A percentile compares a stretch with the other conserved stretches of the same genome.
Evolutionary conservation across 2,113 vertebrate species (phyloP).

Genomic region (Loxodonta africana): DNA sequence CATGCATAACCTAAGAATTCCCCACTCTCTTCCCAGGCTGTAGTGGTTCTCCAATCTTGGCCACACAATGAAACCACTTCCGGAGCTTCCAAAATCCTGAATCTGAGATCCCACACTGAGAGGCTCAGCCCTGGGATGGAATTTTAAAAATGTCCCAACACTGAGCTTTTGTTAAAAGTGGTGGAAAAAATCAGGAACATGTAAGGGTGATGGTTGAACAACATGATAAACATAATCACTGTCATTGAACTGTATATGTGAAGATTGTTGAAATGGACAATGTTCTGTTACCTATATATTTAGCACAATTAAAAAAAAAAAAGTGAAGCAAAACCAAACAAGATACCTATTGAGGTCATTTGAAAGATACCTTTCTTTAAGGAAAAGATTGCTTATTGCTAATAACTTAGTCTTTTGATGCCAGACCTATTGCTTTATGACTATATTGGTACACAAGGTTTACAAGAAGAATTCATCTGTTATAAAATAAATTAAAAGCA

Average conservation of each 20-base stretch:
- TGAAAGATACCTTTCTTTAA: not conserved
- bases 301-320: too few species aligned
- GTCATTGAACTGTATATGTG: too few species aligned
- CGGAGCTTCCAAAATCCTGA: slow-evolving; percentile 17
- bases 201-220: too few species aligned
- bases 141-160: not conserved
- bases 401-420: slow-evolving; percentile 21
- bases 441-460: not conserved
- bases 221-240: too few species aligned
- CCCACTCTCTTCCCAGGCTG: not conserved
- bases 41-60: not conserved
- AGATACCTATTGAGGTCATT: not conserved
- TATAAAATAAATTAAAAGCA: not conserved
- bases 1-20: not conserved
- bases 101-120: not conserved
- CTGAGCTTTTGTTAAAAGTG: too few species aligned
- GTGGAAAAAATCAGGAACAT: too few species aligned
- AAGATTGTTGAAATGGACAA: too few species aligned
- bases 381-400: not conserved
- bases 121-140: not conserved
- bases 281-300: too few species aligned
- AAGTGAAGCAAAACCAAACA: slow-evolving; percentile 43
- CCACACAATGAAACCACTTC: not conserved
- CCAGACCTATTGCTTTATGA: not conserved
- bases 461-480: not conserved